phyloP scores from a whole-genome alignment of 2,888 invertebrate species.

The Lutraria lutraria region DNA sequence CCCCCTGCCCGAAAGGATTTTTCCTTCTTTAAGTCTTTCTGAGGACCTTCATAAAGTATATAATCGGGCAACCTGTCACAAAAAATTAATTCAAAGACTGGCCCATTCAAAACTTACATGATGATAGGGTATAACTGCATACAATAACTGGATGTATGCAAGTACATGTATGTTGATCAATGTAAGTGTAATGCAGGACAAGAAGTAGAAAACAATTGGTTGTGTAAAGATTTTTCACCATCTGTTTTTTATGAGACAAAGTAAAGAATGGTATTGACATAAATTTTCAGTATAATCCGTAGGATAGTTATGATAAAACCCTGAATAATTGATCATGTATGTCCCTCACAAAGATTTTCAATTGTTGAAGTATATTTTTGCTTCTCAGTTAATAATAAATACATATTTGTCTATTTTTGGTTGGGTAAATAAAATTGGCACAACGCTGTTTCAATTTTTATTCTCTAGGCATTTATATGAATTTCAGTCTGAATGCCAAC shows the following conservation, averaged over 20 bases:
- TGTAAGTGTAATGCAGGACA: no score
- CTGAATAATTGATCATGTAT: constrained; percentile 7
- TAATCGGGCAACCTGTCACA: no score
- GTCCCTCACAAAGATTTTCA: constrained; percentile 11
- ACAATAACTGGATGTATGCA: no score
- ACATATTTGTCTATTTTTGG: constrained; percentile 1
- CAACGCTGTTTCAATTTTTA: background rate
- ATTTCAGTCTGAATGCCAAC: background rate
- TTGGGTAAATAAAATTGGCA: constrained; percentile 5
- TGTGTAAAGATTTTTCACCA: no score
- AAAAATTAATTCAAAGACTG: no score
- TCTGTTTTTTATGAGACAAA: background rate
- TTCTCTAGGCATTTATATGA: background rate
- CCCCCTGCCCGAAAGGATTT: no score
- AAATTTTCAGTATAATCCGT: background rate
- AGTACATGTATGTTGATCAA: no score
- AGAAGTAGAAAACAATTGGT: no score
- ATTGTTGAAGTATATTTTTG: constrained; percentile 5
- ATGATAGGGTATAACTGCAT: no score
- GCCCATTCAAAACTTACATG: no score
- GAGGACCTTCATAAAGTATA: no score
- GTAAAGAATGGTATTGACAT: constrained; percentile 8
- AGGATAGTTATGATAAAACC: background rate
- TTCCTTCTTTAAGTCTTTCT: no score
- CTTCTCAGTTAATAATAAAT: background rate